Base-by-base conservation (phyloP, 2,113 vertebrate species). In the Hyperoodon ampullatus region DNA sequence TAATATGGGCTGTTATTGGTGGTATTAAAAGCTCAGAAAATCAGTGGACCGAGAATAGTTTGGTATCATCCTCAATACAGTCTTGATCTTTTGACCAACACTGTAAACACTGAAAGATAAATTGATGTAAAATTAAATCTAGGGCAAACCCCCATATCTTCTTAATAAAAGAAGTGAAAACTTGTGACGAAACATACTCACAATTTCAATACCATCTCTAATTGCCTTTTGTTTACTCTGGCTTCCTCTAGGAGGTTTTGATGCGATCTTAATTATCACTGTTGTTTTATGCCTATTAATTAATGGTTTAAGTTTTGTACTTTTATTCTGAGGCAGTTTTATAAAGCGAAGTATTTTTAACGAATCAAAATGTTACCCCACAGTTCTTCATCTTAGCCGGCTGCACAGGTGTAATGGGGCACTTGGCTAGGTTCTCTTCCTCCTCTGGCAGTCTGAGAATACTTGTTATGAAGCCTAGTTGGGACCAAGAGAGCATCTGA, bases 251-350 rank as follows among this genome's bases (percentile, higher is more conserved):
- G 55, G 77, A 80, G 68, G 55, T 91, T 93, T 65, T 24, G 53
- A 74, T 89, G 50, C 60, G 78, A 42, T 65, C 94, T 93, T 94
- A 77, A 90, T 96, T 77, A 93, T 86, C 61, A 84, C 30, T 78
- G 53, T 26, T 85, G 33, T 65, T 82, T 77, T 88, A 70, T 86
- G 55, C 33, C 24, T 58, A 90, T 94, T 91, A 84, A 90, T 95
- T 92, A 63, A 55, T 81, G 75, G 85, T 95, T 96, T 88, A 94
- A 85, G 65, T 86, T 78, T 87, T 72, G 2, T 35, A 44, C 65
- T 94, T 97, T 93, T 88, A 96, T 78, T 90, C 81, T 65, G 88
- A 93, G 65, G 47, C 78, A 90, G 47, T 75, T 96, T 93, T 86
- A 92, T 88, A 89, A 82, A 92, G 44, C 85, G 88, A 96, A 75